Conservation (phyloP, 2,888 invertebrate species). For the Eupithecia subfuscata region DNA sequence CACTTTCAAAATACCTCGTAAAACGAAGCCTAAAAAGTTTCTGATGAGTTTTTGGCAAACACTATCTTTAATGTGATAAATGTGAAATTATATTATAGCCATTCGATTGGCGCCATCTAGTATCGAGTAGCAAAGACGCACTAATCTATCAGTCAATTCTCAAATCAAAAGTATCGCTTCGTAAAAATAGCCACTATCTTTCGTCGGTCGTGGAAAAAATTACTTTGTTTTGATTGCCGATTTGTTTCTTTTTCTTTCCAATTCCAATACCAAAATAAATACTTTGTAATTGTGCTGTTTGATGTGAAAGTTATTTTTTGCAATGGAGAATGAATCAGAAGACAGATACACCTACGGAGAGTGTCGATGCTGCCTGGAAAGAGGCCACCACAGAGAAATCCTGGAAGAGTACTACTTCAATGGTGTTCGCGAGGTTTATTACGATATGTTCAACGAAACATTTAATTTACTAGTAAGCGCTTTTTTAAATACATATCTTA, state of each 20-base stretch:
- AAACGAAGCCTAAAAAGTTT: too few relatives aligned
- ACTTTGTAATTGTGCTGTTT: too few relatives aligned
- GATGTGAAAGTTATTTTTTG: background rate
- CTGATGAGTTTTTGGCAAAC: too few relatives aligned
- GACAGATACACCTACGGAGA: constrained; percentile 52
- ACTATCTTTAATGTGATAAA: too few relatives aligned
- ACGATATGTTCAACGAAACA: constrained; percentile 64
- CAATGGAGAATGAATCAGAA: constrained; percentile 22
- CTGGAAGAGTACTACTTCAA: constrained; percentile 60
- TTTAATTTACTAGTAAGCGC: constrained; percentile 71
- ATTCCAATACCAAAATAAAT: too few relatives aligned
- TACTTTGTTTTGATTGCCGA: background rate
- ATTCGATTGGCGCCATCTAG: too few relatives aligned
- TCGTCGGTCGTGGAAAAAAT: background rate
- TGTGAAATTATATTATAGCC: too few relatives aligned
- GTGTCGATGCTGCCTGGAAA: constrained; percentile 67
- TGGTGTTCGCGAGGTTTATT: constrained; percentile 64
- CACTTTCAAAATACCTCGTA: too few relatives aligned
- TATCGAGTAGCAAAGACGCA: background rate
- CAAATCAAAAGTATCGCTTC: background rate
- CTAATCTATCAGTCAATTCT: background rate
- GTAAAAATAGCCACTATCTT: background rate
- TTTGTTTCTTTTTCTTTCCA: too few relatives aligned
- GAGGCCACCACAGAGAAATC: constrained; percentile 64
- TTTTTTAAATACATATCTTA: background rate